Base-by-base conservation (phyloP, 2,797 vertebrate genomes). In the Coccyzus lansbergi region DNA sequence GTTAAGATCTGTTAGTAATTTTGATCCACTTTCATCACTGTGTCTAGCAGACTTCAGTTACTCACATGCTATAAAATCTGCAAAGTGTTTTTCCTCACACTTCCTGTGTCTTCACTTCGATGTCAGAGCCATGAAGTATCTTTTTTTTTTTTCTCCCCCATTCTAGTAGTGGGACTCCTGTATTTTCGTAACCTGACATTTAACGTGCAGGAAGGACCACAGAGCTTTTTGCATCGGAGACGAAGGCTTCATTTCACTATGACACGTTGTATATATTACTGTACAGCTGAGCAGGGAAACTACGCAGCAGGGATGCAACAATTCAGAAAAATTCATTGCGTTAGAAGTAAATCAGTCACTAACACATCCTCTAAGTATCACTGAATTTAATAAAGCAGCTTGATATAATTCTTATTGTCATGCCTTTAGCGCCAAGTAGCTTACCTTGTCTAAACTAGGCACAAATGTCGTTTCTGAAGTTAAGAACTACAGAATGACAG, bases 11-110 rank as follows among this genome's bases (percentile, higher is more conserved):
- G 71, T 20, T 63, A 36, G 72, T 51, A 82, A 79, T 88, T 90
- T 33, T 74, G 74, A 88, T 82, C 76, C 63, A 28, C 70, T 88
- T 86, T 36, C 74, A 86, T 60, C 77, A 34, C 83, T 77, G 38
- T 59, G 77, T 88, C 77, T 86, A 88, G 38, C 90, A 95, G 80
- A 59, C 77, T 84, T 16, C 28, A 84, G 80, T 77, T 85, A 83
- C 42, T 86, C 44, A 7, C 83, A 76, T 65, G 16, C 63, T 84
- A 42, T 38, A 74, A 88, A 90, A 74, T 76, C 75, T 72, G 80
- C 44, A 63, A 1, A 48, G 87, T 93, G 83, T 86, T 92, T 86
- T 74, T 94, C 77, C 88, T 94, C 88, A 76, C 88, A 86, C 74
- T 82, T 86, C 42, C 24, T 42, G 49, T 91, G 88, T 83, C 95